Evolutionary conservation across 1,140 invertebrate species (phyloP).

Genomic region (Drosophila ohnishii): DNA sequence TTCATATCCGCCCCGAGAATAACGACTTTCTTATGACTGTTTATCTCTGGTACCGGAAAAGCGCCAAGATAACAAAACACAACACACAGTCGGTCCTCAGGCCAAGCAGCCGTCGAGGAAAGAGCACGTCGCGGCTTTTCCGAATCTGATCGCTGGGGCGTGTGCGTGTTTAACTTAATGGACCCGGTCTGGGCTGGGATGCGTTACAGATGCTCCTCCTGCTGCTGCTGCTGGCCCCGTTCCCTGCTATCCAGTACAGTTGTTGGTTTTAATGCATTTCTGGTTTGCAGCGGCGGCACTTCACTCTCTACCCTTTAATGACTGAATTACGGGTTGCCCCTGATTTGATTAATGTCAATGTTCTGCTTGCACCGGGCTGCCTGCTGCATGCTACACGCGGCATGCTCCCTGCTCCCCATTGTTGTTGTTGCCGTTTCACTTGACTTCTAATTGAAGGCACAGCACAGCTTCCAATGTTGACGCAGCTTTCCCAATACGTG

Average conservation of each 20-base stretch:
- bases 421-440: slow-evolving; percentile 49
- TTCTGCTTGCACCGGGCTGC: slow-evolving; percentile 28
- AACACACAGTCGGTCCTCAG: slow-evolving; percentile 8
- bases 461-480: slow-evolving; percentile 22
- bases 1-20: slow-evolving; percentile 34
- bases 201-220: slow-evolving; percentile 35
- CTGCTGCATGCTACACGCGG: slow-evolving; percentile 8
- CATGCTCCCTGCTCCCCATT: slow-evolving; percentile 12
- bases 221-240: slow-evolving; percentile 2
- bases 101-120: slow-evolving; percentile 15
- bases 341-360: slow-evolving; percentile 61
- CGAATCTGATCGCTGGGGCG: slow-evolving; percentile 61
- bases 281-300: slow-evolving; percentile 52
- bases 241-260: not conserved
- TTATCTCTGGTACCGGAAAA: slow-evolving; percentile 72
- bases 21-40: slow-evolving; percentile 59
- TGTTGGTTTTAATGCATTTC: slow-evolving; percentile 66
- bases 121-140: slow-evolving; percentile 31
- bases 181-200: slow-evolving; percentile 36
- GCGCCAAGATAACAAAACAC: slow-evolving; percentile 61
- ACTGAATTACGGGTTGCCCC: slow-evolving; percentile 66
- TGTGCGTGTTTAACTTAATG: slow-evolving; percentile 70
- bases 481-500: slow-evolving; percentile 7
- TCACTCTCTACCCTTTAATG: slow-evolving; percentile 63
- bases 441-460: slow-evolving; percentile 53